Base-by-base conservation (phyloP, 2,113 vertebrate species). In the Arenaria interpres region DNA sequence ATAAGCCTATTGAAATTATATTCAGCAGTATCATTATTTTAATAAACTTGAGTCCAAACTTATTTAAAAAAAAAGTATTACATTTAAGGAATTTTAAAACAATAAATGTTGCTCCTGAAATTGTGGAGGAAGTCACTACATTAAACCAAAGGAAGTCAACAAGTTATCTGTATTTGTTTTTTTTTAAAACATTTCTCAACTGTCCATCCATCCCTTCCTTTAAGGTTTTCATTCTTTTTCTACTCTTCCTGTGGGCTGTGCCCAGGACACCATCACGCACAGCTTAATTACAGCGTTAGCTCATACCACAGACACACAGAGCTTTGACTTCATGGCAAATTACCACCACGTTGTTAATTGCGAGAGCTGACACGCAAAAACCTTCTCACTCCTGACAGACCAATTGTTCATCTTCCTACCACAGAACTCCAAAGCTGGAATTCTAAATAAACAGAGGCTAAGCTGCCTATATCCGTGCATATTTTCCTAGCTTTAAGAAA, bases 391-490 rank as follows among this genome's bases (percentile, higher is more conserved):
- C 69, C 68, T 43, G 39, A 59, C 7, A 16, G 3, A 43, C 8
- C 54, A 80, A 3, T 9, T n/a, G 5, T 53, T 85, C 69, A 33
- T 33, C 46, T 27, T 39, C n/a, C n/a, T 57, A 62, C 12, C n/a
- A 67, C 0, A 66, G 9, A 73, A 80, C 12, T 60, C 25, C 27
- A 37, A 37, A 78, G 39, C 0, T 39, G 27, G 35, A 93, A 66
- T 53, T 62, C 54, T 67, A 43, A 74, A 66, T 27, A 89, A 73
- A 56, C 3, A 1, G 21, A 54, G 30, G 67, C 45, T 20, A 76
- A 86, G 9, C 25, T 59, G 84, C 13, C 4, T 13, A 28, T 0
- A 0, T 10, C 12, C 6, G 56, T 43, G 13, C 0, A 0, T 27
- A 46, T 46, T 46, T 46, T 46, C 45, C 45, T 46, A 46, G 22